Evolutionary conservation across 1,140 invertebrate species (phyloP).

Genomic region (Babylonia areolata): DNA sequence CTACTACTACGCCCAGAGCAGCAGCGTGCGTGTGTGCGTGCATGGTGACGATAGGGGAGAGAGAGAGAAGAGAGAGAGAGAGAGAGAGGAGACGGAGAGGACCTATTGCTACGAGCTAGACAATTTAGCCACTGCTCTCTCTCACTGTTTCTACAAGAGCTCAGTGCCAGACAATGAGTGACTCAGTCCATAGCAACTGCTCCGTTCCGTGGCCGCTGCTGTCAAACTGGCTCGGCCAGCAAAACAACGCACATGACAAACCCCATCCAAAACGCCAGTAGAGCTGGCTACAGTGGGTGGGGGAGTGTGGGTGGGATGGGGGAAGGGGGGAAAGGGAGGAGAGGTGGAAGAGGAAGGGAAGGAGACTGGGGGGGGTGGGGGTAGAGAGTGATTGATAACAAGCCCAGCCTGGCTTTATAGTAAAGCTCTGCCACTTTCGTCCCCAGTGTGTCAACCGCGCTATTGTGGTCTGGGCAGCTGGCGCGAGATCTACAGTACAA

Average conservation of each 20-base stretch:
- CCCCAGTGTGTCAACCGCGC: neutral
- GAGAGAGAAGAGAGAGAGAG: too few species aligned
- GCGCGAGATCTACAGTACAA: conserved; percentile 10
- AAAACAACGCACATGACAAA: conserved; percentile 2
- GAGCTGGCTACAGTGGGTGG: too few species aligned
- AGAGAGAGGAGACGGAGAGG: too few species aligned
- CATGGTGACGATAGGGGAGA: too few species aligned
- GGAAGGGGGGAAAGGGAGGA: neutral
- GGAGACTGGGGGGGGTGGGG: neutral
- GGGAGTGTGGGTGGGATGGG: neutral
- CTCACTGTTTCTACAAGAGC: neutral
- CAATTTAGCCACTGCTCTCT: conserved; percentile 14
- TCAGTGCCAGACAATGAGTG: conserved; percentile 8
- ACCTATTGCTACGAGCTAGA: neutral
- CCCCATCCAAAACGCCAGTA: conserved; percentile 12
- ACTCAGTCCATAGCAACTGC: conserved; percentile 8
- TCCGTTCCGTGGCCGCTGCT: neutral
- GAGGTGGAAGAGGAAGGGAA: neutral
- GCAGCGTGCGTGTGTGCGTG: neutral
- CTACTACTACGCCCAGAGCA: too few species aligned
- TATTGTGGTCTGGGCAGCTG: conserved; percentile 19
- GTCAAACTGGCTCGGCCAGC: neutral
- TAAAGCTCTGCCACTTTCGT: conserved; percentile 1
- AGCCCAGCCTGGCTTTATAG: too few species aligned
- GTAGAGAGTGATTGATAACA: neutral